These are phyloP conservation scores for human DNA, from an alignment of 2,113 vertebrate genomes.

Conservation along the genomic window GRCh38 chr7:82059001-82059500, in stretches of 20 bases:
- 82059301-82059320: background rate
- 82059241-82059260: background rate
- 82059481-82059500: background rate
- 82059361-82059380: background rate
- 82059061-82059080: fast-evolving
- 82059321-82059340: background rate
- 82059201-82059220: background rate
- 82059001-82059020: background rate
- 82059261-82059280: background rate
- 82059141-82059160: background rate
- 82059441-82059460: background rate
- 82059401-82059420: background rate
- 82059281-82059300: background rate
- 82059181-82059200: background rate
- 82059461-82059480: background rate
- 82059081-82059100: background rate
- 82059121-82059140: background rate
- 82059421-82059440: background rate
- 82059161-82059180: background rate
- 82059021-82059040: background rate
- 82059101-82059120: background rate
- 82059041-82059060: background rate
- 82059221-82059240: background rate
- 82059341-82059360: background rate
- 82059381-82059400: background rate